Percentiles rank a stretch among this genome's conserved stretches.
Conservation (phyloP, 2,113 vertebrate genomes). For the Petroica traversi region DNA sequence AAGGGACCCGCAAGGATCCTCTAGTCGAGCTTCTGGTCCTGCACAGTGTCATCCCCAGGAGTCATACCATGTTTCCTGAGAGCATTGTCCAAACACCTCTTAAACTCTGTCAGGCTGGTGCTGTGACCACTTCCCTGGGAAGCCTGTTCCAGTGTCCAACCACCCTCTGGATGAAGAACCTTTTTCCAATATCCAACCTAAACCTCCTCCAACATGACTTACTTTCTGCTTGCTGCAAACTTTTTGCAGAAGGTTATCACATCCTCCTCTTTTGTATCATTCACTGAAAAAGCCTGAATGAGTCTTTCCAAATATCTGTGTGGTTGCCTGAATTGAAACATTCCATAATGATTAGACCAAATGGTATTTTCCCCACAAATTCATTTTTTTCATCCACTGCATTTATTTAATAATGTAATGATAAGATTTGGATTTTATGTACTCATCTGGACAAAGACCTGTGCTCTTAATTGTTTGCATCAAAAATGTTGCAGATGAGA, state of each 20-base stretch:
- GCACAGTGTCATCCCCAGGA: background rate
- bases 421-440: slow-evolving; percentile 6
- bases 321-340: slow-evolving; percentile 37
- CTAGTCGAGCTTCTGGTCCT: background rate
- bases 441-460: background rate
- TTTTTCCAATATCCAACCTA: background rate
- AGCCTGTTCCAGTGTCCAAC: background rate
- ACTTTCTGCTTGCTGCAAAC: background rate
- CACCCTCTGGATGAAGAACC: background rate
- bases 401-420: slow-evolving; percentile 47
- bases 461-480: background rate
- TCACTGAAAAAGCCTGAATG: background rate
- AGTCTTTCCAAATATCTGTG: background rate
- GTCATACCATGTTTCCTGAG: background rate
- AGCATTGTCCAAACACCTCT: background rate
- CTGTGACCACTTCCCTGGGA: no score
- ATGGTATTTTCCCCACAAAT: slow-evolving; percentile 1
- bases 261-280: background rate
- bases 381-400: slow-evolving; percentile 11
- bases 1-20: fast-evolving
- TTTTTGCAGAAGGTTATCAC: background rate
- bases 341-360: slow-evolving; percentile 33
- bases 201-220: fast-evolving
- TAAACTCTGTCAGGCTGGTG: background rate
- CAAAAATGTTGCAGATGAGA: slow-evolving; percentile 54